Percentiles rank a stretch among this genome's conserved stretches.
phyloP scores from a whole-genome alignment of 2,888 invertebrate genomes.

The Apodemia mormo region DNA sequence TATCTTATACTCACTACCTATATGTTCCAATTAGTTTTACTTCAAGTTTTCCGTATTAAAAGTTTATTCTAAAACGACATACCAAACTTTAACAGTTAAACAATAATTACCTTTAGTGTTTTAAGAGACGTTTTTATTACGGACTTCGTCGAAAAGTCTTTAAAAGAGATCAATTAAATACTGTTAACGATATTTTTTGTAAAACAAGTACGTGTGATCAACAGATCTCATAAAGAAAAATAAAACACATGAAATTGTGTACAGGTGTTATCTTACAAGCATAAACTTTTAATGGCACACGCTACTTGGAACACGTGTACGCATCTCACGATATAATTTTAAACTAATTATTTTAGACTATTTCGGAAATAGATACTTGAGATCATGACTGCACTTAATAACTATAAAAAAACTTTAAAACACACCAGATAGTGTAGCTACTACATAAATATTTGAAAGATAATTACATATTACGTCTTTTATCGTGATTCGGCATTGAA shows the following conservation, averaged over 20 bases:
- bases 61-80: constrained; percentile 4
- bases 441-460: neutral
- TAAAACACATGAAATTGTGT: constrained; percentile 73
- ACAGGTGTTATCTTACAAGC: constrained; percentile 68
- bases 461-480: too few species aligned
- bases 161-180: constrained; percentile 50
- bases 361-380: constrained; percentile 70
- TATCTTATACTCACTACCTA: too few species aligned
- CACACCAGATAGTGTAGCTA: constrained; percentile 24
- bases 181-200: constrained; percentile 57
- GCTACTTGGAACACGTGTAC: constrained; percentile 54
- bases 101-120: neutral
- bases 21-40: neutral
- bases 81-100: neutral
- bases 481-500: too few species aligned
- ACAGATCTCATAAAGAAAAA: constrained; percentile 60
- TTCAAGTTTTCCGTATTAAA: neutral
- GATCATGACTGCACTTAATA: constrained; percentile 58
- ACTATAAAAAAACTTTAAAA: constrained; percentile 33
- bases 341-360: constrained; percentile 73
- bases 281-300: constrained; percentile 73
- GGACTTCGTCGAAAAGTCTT: constrained; percentile 33
- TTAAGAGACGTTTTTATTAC: neutral
- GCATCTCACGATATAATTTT: constrained; percentile 67
- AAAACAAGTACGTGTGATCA: constrained; percentile 52